Evolutionary conservation across 2,888 invertebrate species (phyloP), one percentile per base, ranked within the genome.

Genomic region (Caenorhabditis drosophilae): DNA sequence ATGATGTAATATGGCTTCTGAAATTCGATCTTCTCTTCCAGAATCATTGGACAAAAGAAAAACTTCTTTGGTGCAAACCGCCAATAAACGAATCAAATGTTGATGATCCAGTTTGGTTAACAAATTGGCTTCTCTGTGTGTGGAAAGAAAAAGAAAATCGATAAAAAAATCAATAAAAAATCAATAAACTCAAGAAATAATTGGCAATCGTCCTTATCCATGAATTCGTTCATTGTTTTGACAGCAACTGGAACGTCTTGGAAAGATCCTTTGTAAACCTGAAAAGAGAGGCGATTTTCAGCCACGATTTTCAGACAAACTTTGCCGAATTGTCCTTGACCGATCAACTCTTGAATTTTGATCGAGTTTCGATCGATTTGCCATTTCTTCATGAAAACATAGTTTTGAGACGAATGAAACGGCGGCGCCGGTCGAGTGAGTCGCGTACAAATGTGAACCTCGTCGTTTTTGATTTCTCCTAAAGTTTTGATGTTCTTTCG

Each of bases 381-480:
- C 55, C 47, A 56, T 26, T 53, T 52, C 22, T 41, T 35, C 55
- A 66, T 59, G n/a, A 45, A 51, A 16, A 48, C 45, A 18, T 66
- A 66, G 22, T 51, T 52, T 2, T 50, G 38, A 15, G 9, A n/a
- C 12, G 20, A 2, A 16, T n/a, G 22, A 0, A 63, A 20, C n/a
- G 59, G 64, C 4, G 66, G 66, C 11, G 66, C 66, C 35, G 59
- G 52, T 44, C 35, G n/a, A 6, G 55, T 66, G 11, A 66, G 48
- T 34, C 34, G 51, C 18, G 66, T 60, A 25, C 56, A 60, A 2
- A 64, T 46, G 26, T 57, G 63, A 35, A 57, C 44, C 31, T 56
- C 57, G 16, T 49, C 54, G 9, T 9, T 16, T 15, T 38, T 38
- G n/a, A 38, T 38, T 38, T 7, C 9, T 38, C n/a, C 38, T 38